These are phyloP conservation scores for Chironomus striatipennis DNA, from an alignment of 1,140 invertebrate species.

Conservation along the genomic window DNA sequence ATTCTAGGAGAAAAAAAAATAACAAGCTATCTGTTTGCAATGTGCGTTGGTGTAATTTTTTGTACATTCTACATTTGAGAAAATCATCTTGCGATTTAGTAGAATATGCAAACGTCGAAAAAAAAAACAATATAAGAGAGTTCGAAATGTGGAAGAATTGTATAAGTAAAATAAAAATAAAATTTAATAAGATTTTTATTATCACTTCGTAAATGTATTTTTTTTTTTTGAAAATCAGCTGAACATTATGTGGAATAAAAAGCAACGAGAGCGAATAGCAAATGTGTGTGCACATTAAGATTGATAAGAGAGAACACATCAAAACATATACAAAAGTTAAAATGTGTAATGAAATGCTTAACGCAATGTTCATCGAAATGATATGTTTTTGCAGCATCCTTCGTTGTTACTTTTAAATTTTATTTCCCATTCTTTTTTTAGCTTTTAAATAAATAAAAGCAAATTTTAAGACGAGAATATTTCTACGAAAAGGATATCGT, in stretches of 20 bases:
- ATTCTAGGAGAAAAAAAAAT: neutral
- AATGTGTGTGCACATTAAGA: neutral
- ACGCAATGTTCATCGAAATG: constrained; percentile 7
- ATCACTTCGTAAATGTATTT: neutral
- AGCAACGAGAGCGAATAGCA: neutral
- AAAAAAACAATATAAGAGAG: too few relatives aligned
- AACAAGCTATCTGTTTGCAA: neutral
- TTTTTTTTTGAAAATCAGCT: neutral
- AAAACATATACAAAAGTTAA: neutral
- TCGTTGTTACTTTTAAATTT: neutral
- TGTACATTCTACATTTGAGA: neutral
- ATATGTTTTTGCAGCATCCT: neutral
- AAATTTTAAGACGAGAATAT: too few relatives aligned
- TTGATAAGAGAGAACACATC: neutral
- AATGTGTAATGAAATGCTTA: neutral
- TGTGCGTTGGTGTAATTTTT: neutral
- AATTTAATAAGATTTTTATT: constrained; percentile 15
- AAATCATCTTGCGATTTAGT: too few relatives aligned
- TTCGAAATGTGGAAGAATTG: too few relatives aligned
- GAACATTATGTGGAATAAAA: neutral
- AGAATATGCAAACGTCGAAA: too few relatives aligned
- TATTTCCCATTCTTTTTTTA: too few relatives aligned
- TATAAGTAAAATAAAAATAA: neutral
- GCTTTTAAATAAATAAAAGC: too few relatives aligned
- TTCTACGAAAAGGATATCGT: too few relatives aligned